Conservation (phyloP, 2,797 vertebrate species). For the Tiaroga cobitis region DNA sequence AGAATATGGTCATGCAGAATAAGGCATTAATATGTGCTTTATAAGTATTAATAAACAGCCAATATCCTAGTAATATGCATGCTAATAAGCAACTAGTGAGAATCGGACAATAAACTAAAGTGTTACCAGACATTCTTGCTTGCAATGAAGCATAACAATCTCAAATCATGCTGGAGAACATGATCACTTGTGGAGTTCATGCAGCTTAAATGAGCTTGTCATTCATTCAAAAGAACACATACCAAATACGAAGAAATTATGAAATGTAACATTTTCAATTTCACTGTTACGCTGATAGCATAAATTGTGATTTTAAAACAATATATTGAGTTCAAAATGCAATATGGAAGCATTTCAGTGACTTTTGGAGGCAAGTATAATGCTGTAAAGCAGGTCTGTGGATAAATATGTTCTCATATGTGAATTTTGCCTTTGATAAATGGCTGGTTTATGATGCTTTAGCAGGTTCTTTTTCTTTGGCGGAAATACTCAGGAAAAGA, state of each 20-base stretch:
- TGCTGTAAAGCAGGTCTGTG: neutral
- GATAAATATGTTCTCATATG: conserved; percentile 2
- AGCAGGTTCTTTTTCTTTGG: neutral
- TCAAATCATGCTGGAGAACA: no score
- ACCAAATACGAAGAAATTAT: neutral
- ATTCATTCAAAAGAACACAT: neutral
- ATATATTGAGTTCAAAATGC: neutral
- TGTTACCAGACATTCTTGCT: no score
- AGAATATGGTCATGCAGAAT: no score
- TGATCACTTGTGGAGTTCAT: neutral
- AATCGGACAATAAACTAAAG: no score
- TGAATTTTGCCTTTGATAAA: neutral
- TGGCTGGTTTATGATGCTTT: neutral
- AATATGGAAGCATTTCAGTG: neutral
- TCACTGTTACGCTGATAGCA: neutral
- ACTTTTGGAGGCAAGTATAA: neutral
- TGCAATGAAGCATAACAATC: neutral
- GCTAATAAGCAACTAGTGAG: no score
- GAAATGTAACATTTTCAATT: neutral
- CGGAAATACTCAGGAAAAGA: neutral
- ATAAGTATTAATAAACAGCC: no score
- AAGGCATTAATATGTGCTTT: no score
- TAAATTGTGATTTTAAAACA: neutral
- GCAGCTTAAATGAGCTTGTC: neutral
- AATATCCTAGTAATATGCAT: no score